Conservation (phyloP, 2,113 vertebrate genomes). For the Struthio camelus region DNA sequence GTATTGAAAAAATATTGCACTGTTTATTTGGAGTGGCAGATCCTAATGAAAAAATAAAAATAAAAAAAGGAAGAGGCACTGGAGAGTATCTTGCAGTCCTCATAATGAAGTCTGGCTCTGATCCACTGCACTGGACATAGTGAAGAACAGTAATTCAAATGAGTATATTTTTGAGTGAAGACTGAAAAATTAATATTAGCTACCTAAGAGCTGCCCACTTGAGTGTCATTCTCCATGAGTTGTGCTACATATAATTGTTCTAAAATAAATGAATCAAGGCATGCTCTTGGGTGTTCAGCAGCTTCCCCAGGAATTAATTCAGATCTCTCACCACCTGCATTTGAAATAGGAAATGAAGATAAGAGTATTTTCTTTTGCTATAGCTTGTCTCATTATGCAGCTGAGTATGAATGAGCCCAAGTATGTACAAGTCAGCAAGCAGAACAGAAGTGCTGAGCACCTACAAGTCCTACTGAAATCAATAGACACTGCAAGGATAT, state of each 20-base stretch:
- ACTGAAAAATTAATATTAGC: not conserved
- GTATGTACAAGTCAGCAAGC: not conserved
- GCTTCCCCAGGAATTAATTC: not conserved
- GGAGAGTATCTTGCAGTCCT: not conserved
- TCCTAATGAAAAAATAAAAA: not conserved
- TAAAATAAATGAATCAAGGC: not conserved
- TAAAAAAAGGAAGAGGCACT: not conserved
- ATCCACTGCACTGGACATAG: not conserved
- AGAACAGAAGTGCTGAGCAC: constrained; percentile 22
- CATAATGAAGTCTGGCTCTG: not conserved
- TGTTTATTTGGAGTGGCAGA: not conserved
- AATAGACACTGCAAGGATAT: not conserved
- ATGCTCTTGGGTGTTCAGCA: not conserved
- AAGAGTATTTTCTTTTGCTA: not conserved
- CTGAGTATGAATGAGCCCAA: not conserved
- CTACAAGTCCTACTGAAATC: not conserved
- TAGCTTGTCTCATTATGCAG: not conserved
- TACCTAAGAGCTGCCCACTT: not conserved
- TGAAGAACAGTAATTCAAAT: not conserved
- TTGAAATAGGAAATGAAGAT: not conserved
- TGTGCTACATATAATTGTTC: not conserved
- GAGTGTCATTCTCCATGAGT: not conserved
- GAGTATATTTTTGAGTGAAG: not conserved
- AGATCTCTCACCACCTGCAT: not conserved
- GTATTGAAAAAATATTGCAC: not conserved